phyloP scores from a whole-genome alignment of 2,113 vertebrate genomes.

The Hyaena hyaena region DNA sequence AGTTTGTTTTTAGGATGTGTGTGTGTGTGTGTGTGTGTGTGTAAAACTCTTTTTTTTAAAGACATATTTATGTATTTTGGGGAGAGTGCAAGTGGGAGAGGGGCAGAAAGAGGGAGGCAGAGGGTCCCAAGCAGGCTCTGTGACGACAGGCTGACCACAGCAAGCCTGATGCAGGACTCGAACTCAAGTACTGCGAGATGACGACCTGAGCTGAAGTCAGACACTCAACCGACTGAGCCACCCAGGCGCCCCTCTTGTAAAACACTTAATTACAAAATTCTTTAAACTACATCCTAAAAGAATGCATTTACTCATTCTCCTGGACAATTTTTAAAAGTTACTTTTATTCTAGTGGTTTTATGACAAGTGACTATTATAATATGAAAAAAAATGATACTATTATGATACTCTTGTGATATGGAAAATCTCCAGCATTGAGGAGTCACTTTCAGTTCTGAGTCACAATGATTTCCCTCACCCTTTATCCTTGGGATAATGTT shows the following conservation, averaged over 20 bases:
- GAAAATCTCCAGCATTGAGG: neutral
- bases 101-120: neutral
- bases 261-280: neutral
- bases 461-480: neutral
- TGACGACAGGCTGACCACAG: neutral
- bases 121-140: neutral
- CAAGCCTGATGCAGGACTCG: neutral
- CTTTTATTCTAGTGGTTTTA: constrained; percentile 23
- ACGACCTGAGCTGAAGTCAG: neutral
- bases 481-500: neutral
- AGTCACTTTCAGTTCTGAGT: neutral
- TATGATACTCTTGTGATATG: neutral
- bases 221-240: neutral
- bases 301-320: neutral
- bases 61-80: neutral
- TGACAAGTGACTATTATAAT: neutral
- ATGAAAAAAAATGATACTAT: neutral
- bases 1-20: neutral
- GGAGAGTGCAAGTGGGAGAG: neutral
- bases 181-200: too few species aligned
- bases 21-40: too few species aligned
- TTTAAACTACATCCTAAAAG: neutral
- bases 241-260: neutral
- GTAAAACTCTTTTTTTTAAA: neutral
- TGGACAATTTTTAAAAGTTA: neutral